A percentile compares a stretch with the other conserved stretches of the same genome.
Evolutionary conservation across 2,888 invertebrate genomes (phyloP).

Genomic region (Phalera bucephala): DNA sequence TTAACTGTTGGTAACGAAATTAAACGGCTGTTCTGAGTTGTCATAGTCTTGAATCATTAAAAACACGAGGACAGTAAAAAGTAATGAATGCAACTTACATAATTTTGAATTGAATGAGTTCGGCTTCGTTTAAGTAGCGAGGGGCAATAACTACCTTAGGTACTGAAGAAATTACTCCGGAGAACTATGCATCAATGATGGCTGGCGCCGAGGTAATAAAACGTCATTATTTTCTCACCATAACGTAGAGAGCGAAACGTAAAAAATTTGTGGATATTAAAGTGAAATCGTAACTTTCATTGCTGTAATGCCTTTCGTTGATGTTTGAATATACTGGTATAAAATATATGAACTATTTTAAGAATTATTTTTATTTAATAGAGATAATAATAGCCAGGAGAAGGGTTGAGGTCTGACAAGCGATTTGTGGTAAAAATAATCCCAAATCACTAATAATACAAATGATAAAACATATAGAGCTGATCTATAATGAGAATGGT

Average conservation of each 20-base stretch:
- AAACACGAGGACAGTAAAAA: slow-evolving; percentile 37
- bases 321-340: too few relatives aligned
- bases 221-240: neutral
- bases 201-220: neutral
- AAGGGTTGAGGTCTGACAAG: too few relatives aligned
- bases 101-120: slow-evolving; percentile 43
- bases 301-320: neutral
- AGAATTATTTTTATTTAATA: too few relatives aligned
- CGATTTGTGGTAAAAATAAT: too few relatives aligned
- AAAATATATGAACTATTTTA: too few relatives aligned
- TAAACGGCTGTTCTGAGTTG: slow-evolving; percentile 20
- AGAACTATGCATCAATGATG: slow-evolving; percentile 6
- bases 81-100: slow-evolving; percentile 40
- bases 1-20: slow-evolving; percentile 23
- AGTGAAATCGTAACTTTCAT: neutral
- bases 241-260: neutral
- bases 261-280: too few relatives aligned
- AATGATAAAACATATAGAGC: too few relatives aligned
- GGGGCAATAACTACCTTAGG: slow-evolving; percentile 31
- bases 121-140: slow-evolving; percentile 27
- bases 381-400: too few relatives aligned
- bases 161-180: slow-evolving; percentile 7
- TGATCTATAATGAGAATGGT: too few relatives aligned
- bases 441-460: too few relatives aligned
- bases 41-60: slow-evolving; percentile 25